A percentile compares a stretch with the other conserved stretches of the same genome.
Evolutionary conservation across 1,140 invertebrate species (phyloP).

Genomic region (Cardiocondyla obscurior): DNA sequence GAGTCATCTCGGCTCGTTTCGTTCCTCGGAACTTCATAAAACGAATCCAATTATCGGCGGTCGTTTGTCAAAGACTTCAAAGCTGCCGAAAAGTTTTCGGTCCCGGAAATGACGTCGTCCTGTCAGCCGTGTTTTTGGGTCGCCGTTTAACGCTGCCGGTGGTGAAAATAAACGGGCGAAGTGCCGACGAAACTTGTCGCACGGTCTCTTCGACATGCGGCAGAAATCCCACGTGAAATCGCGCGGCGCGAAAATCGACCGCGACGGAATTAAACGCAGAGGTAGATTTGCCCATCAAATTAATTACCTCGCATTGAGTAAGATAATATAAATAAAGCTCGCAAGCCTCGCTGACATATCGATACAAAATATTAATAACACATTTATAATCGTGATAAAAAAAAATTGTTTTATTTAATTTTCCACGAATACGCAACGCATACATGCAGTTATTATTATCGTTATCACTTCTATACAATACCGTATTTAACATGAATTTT

Average conservation of each 20-base stretch:
- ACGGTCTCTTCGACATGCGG: background rate
- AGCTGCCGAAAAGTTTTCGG: slow-evolving; percentile 63
- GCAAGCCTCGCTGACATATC: background rate
- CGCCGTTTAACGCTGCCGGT: slow-evolving; percentile 26
- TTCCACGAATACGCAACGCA: background rate
- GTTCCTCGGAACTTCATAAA: slow-evolving; percentile 75
- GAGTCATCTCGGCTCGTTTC: slow-evolving; percentile 57
- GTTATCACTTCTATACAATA: background rate
- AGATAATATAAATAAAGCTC: background rate
- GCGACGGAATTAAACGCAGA: background rate
- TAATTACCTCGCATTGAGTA: background rate
- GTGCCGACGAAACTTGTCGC: background rate
- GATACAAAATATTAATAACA: background rate
- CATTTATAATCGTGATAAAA: background rate
- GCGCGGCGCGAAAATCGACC: background rate
- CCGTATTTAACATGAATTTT: background rate
- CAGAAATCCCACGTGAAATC: background rate
- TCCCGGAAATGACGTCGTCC: slow-evolving; percentile 51
- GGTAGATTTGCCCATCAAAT: background rate
- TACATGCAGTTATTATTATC: too few relatives aligned
- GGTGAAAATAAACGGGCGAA: slow-evolving; percentile 37
- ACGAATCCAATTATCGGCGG: slow-evolving; percentile 71
- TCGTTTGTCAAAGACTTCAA: slow-evolving; percentile 73
- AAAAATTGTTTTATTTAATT: background rate
- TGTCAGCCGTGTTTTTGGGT: slow-evolving; percentile 45